phyloP scores from a whole-genome alignment of 23 tunicate species.

The Aplidium turbinatum region DNA sequence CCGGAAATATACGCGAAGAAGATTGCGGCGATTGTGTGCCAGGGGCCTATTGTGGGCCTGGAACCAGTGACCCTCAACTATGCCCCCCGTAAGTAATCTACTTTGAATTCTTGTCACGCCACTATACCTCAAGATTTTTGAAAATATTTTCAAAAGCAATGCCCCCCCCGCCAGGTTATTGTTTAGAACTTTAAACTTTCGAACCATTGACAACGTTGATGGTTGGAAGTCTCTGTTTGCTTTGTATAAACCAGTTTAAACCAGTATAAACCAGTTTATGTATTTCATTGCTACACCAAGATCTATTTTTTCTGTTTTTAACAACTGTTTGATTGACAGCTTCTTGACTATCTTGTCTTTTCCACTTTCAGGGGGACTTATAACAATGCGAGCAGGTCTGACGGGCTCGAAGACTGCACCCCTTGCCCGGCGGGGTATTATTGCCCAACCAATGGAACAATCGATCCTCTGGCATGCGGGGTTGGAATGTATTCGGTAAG shows the following conservation, averaged over 20 bases:
- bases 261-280: too few species aligned
- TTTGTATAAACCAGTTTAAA: too few species aligned
- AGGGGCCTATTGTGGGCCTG: conserved; percentile 78
- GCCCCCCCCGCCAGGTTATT: too few species aligned
- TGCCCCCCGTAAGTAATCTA: conserved; percentile 84
- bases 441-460: conserved; percentile 86
- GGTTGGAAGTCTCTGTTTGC: too few species aligned
- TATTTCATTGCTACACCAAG: too few species aligned
- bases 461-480: conserved; percentile 75
- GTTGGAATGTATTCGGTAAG: conserved; percentile 80
- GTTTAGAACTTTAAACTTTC: too few species aligned
- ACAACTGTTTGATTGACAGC: too few species aligned
- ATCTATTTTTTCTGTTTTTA: too few species aligned
- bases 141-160: too few species aligned
- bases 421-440: conserved; percentile 70
- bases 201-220: too few species aligned
- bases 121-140: too few species aligned
- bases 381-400: conserved; percentile 38
- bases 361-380: conserved; percentile 72
- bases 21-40: conserved; percentile 82
- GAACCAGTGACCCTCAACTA: conserved; percentile 58
- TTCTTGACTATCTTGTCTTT: too few species aligned
- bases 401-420: conserved; percentile 38
- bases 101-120: background rate
- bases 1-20: conserved; percentile 78